Evolutionary conservation across 2,113 vertebrate species (phyloP).

Genomic region (Ellobius talpinus): DNA sequence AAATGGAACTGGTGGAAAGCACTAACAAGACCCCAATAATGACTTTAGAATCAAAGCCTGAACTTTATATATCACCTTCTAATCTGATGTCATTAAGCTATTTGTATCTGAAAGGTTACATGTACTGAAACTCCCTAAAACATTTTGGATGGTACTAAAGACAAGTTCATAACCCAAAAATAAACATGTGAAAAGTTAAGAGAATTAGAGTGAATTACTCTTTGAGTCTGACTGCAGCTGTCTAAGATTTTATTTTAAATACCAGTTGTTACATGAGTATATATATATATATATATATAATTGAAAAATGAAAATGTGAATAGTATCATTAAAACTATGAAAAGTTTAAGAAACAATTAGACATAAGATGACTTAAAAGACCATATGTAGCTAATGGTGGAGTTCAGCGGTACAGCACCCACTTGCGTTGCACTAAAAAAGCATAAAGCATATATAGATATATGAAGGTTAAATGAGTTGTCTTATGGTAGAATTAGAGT

Average conservation of each 20-base stretch:
- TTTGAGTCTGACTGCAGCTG: conserved; percentile 17
- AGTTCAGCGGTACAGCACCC: not conserved
- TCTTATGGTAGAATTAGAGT: not conserved
- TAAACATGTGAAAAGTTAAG: not conserved
- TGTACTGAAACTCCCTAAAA: not conserved
- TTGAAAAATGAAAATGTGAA: conserved; percentile 17
- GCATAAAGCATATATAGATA: not conserved
- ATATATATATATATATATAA: not conserved
- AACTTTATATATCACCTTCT: not conserved
- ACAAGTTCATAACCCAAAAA: not conserved
- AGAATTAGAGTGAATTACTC: conserved; percentile 9
- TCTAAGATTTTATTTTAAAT: conserved; percentile 43
- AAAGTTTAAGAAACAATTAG: conserved; percentile 17
- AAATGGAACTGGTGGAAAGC: not conserved
- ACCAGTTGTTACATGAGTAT: not conserved
- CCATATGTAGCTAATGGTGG: not conserved
- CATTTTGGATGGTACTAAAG: conserved; percentile 16
- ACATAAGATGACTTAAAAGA: not conserved
- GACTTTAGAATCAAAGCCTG: not conserved
- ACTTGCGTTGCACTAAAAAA: too few relatives aligned
- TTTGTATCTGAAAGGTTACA: not conserved
- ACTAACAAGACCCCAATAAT: not conserved
- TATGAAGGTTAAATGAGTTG: conserved; percentile 13
- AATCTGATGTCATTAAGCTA: not conserved
- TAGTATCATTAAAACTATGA: not conserved